A percentile compares a stretch with the other conserved stretches of the same genome.
Conservation (phyloP, 2,888 invertebrate genomes). For the Scotopteryx bipunctaria region DNA sequence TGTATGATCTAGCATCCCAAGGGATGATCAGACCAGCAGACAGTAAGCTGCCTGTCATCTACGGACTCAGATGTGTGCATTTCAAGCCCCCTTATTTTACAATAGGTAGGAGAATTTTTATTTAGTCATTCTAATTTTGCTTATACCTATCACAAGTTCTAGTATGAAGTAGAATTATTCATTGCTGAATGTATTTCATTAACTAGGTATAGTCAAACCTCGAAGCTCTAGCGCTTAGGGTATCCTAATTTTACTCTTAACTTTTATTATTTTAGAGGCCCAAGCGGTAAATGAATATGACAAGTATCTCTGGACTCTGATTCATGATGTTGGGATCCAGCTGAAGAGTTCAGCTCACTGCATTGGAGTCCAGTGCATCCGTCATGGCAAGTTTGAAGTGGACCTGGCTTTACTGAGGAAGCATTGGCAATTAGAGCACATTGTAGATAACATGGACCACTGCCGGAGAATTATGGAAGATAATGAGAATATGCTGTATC, state of each 20-base stretch:
- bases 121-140: not conserved
- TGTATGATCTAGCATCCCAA: constrained; percentile 93
- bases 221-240: too few relatives aligned
- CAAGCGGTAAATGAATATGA: constrained; percentile 94
- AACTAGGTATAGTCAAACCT: too few relatives aligned
- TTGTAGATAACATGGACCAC: constrained; percentile 85
- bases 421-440: constrained; percentile 89
- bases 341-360: constrained; percentile 92
- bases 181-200: too few relatives aligned
- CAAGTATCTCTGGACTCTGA: constrained; percentile 88
- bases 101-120: constrained; percentile 83
- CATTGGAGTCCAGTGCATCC: constrained; percentile 89
- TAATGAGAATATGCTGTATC: constrained; percentile 73
- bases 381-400: constrained; percentile 91
- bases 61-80: constrained; percentile 92
- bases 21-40: constrained; percentile 91
- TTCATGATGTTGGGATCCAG: constrained; percentile 92
- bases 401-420: constrained; percentile 90
- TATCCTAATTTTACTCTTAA: too few relatives aligned
- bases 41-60: constrained; percentile 89
- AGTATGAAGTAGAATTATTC: too few relatives aligned
- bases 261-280: constrained; percentile 85
- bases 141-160: too few relatives aligned
- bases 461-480: constrained; percentile 81
- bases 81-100: constrained; percentile 93